A percentile compares a stretch with the other conserved stretches of the same genome.
Conservation (phyloP, 2,113 vertebrate species). For the Oryzias celebensis region DNA sequence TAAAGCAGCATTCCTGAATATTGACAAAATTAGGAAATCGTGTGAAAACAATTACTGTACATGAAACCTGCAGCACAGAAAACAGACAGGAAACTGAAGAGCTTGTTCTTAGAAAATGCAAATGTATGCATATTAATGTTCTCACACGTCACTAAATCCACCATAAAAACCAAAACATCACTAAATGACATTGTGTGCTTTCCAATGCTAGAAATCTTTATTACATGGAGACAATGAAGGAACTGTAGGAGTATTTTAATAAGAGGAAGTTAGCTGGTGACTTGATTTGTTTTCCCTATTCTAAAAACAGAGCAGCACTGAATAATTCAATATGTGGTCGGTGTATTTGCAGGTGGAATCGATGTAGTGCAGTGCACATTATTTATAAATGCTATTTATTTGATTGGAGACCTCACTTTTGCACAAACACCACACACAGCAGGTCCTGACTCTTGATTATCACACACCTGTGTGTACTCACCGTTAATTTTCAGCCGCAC, state of each 20-base stretch:
- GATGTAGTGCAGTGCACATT: neutral
- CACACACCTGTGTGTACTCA: constrained; percentile 17
- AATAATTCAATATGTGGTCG: neutral
- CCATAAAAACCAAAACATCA: too few relatives aligned
- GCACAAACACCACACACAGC: neutral
- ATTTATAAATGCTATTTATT: neutral
- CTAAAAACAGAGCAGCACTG: neutral
- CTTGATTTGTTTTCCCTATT: neutral
- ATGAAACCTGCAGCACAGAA: neutral
- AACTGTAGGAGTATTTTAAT: neutral
- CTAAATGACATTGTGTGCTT: neutral
- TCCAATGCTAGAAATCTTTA: neutral
- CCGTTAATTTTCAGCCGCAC: constrained; percentile 20
- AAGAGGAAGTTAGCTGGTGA: neutral
- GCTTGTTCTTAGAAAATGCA: too few relatives aligned
- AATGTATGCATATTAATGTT: too few relatives aligned
- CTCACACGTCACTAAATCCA: too few relatives aligned
- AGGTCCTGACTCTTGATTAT: constrained; percentile 1
- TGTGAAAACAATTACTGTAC: neutral
- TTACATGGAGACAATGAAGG: neutral
- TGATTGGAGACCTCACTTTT: neutral
- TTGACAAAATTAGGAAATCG: too few relatives aligned
- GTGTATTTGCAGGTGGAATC: neutral
- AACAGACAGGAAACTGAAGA: too few relatives aligned
- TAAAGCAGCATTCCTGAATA: too few relatives aligned